Conservation (phyloP, 2,113 vertebrate genomes). For the Nyctereutes procyonoides region DNA sequence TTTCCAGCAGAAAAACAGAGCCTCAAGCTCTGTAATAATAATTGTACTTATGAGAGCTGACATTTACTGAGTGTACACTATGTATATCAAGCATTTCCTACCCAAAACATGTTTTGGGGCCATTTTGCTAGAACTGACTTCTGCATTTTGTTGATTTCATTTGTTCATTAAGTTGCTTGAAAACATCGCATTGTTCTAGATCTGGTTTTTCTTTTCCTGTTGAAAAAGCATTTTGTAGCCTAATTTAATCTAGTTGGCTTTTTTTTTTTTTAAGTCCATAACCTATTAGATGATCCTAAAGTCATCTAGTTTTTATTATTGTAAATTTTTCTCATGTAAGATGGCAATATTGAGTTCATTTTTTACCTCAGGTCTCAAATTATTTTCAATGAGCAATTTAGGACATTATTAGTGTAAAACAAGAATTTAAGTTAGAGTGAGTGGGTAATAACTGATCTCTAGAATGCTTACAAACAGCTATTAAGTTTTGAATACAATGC, state of each 20-base stretch:
- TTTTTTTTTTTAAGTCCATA: not conserved
- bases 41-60: not conserved
- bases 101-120: not conserved
- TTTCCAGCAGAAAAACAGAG: not conserved
- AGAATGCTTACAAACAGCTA: constrained; percentile 43
- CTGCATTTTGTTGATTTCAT: not conserved
- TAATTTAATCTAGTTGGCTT: not conserved
- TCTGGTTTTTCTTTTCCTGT: not conserved
- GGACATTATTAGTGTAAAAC: constrained; percentile 23
- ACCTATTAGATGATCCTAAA: constrained; percentile 22
- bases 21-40: not conserved
- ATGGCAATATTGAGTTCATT: not conserved
- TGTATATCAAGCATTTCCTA: not conserved
- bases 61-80: not conserved
- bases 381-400: constrained; percentile 52
- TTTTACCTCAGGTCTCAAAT: constrained; percentile 40
- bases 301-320: constrained; percentile 23
- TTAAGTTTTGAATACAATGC: constrained; percentile 37
- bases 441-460: not conserved
- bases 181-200: not conserved
- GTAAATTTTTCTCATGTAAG: constrained; percentile 40
- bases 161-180: constrained; percentile 15
- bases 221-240: constrained; percentile 30
- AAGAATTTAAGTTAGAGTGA: constrained; percentile 30
- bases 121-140: constrained; percentile 14